phyloP scores from a whole-genome alignment of 2,888 invertebrate genomes.

The Euproctis similis region DNA sequence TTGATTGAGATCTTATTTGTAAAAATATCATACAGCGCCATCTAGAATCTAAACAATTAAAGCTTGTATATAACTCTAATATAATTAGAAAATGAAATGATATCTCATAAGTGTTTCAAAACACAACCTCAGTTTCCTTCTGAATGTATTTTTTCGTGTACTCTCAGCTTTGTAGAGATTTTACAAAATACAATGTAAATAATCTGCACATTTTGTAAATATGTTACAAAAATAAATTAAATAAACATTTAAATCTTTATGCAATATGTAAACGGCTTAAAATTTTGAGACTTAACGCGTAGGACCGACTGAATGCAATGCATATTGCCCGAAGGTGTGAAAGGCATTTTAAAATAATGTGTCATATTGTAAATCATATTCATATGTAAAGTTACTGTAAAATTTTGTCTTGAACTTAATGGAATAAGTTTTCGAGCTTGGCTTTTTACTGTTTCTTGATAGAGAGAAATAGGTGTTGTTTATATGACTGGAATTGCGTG shows the following conservation, averaged over 20 bases:
- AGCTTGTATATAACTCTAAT: too few species aligned
- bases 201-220: slow-evolving; percentile 29
- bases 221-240: slow-evolving; percentile 12
- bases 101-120: too few species aligned
- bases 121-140: too few species aligned
- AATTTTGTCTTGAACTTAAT: slow-evolving; percentile 30
- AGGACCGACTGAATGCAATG: slow-evolving; percentile 10
- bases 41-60: too few species aligned
- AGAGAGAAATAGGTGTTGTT: too few species aligned
- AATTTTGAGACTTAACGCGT: slow-evolving; percentile 8
- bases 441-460: slow-evolving; percentile 31
- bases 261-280: slow-evolving; percentile 17
- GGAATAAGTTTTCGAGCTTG: slow-evolving; percentile 38
- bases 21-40: too few species aligned
- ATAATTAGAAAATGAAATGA: too few species aligned
- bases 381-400: slow-evolving; percentile 21
- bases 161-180: too few species aligned
- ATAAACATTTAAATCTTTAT: slow-evolving; percentile 5
- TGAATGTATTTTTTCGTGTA: too few species aligned
- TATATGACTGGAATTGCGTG: too few species aligned
- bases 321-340: too few species aligned
- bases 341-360: slow-evolving; percentile 21
- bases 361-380: slow-evolving; percentile 20
- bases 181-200: slow-evolving; percentile 28
- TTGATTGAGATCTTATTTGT: too few species aligned